Evolutionary conservation across 2,888 invertebrate species (phyloP).

Genomic region (Meliscaeva auricollis): DNA sequence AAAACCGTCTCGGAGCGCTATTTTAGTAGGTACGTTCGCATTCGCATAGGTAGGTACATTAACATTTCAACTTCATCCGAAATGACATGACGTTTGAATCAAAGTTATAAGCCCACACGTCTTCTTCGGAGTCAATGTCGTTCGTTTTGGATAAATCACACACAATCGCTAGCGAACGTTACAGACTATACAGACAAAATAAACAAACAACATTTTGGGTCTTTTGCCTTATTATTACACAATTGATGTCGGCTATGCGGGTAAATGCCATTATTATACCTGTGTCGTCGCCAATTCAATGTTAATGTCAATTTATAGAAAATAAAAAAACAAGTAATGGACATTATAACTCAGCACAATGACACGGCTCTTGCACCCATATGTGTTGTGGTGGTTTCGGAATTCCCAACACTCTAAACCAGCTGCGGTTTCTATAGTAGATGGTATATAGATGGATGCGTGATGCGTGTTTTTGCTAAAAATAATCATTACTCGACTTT

Average conservation of each 20-base stretch:
- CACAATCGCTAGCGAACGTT: constrained; percentile 15
- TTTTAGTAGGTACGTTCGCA: not conserved
- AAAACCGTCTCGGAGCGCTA: not conserved
- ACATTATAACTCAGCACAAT: constrained; percentile 46
- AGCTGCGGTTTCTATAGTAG: constrained; percentile 16
- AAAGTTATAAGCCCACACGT: constrained; percentile 67
- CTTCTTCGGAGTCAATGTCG: constrained; percentile 61
- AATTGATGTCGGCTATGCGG: constrained; percentile 51
- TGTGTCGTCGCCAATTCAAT: constrained; percentile 64
- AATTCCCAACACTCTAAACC: not conserved
- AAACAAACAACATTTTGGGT: constrained; percentile 45
- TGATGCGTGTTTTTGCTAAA: constrained; percentile 49
- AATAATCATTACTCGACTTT: constrained; percentile 59
- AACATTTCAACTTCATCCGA: constrained; percentile 59
- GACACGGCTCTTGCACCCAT: constrained; percentile 38
- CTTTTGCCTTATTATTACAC: constrained; percentile 66
- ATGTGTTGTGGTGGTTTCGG: constrained; percentile 25
- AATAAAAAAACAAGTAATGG: constrained; percentile 24
- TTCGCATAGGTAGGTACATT: constrained; percentile 5
- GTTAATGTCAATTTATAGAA: constrained; percentile 71
- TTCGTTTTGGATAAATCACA: constrained; percentile 67
- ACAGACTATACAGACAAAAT: constrained; percentile 6
- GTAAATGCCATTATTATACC: constrained; percentile 47
- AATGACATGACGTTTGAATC: constrained; percentile 59
- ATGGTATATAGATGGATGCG: not conserved